phyloP scores from a whole-genome alignment of 2,113 vertebrate species.

The Leptosomus discolor region DNA sequence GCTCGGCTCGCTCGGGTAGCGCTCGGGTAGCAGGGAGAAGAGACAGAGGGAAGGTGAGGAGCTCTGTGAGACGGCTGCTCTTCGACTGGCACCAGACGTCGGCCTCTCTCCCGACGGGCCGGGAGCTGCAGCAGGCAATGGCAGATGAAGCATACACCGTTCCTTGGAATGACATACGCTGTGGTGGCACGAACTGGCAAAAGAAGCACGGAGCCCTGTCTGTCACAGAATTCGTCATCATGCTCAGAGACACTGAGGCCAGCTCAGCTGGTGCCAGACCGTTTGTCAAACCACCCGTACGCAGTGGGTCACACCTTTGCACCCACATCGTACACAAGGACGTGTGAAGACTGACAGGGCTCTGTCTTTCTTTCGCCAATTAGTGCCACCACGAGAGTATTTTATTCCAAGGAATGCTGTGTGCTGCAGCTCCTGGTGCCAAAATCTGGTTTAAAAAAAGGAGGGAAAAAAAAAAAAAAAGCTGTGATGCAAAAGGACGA shows the following conservation, averaged over 20 bases:
- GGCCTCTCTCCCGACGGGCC: neutral
- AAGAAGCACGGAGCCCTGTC: neutral
- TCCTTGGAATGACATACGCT: neutral
- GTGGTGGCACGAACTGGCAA: neutral
- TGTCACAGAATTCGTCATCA: too few species aligned
- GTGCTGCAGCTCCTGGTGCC: too few species aligned
- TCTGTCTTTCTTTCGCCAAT: too few species aligned
- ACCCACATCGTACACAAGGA: too few species aligned
- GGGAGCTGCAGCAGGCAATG: neutral
- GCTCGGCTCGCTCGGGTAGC: neutral
- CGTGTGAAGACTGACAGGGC: too few species aligned
- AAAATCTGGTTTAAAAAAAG: neutral
- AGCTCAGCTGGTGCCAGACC: too few species aligned
- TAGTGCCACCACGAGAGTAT: too few species aligned
- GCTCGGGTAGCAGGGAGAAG: neutral
- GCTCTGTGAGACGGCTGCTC: neutral
- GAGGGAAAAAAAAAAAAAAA: neutral
- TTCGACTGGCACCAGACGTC: neutral
- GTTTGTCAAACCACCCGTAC: too few species aligned
- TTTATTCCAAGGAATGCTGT: too few species aligned
- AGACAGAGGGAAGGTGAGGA: neutral
- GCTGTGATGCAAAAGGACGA: neutral
- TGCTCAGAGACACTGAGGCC: too few species aligned
- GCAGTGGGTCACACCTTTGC: too few species aligned
- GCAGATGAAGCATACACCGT: neutral